Conservation (phyloP, 92 coral and sea anemone species). For the Umimayanthus kanabou region DNA sequence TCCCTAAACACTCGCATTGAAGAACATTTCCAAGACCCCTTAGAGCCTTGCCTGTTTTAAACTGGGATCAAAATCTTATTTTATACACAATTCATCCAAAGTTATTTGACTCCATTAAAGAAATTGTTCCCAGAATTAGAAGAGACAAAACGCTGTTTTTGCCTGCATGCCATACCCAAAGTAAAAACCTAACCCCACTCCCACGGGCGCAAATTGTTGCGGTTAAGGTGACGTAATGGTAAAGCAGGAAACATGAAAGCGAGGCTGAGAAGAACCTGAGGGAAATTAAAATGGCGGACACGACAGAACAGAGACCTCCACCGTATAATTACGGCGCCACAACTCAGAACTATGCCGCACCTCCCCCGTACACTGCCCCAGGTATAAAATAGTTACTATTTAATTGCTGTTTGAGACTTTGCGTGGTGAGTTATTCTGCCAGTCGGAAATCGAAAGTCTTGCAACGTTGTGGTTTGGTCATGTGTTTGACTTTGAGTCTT, state of each 20-base stretch:
- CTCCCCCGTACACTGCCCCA: constrained; percentile 8
- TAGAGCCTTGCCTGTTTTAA: no score
- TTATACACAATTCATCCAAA: no score
- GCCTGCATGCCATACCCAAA: no score
- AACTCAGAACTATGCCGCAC: constrained; percentile 38
- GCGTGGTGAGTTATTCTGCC: not conserved
- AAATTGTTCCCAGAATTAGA: no score
- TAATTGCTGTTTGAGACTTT: not conserved
- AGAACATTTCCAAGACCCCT: no score
- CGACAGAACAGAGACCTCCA: constrained; percentile 58
- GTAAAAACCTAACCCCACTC: not conserved
- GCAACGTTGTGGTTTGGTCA: not conserved
- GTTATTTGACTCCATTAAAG: no score
- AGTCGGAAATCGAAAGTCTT: not conserved
- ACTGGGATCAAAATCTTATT: no score
- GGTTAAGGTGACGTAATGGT: constrained; percentile 10
- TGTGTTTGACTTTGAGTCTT: not conserved
- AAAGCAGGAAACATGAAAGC: not conserved
- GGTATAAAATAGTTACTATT: not conserved
- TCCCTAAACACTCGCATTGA: no score
- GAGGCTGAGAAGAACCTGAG: not conserved
- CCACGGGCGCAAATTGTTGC: not conserved
- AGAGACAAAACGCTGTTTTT: no score
- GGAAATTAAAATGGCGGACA: constrained; percentile 43
- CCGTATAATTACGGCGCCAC: constrained; percentile 83